Evolutionary conservation across 1,140 invertebrate species (phyloP).

Genomic region (Delia radicum): DNA sequence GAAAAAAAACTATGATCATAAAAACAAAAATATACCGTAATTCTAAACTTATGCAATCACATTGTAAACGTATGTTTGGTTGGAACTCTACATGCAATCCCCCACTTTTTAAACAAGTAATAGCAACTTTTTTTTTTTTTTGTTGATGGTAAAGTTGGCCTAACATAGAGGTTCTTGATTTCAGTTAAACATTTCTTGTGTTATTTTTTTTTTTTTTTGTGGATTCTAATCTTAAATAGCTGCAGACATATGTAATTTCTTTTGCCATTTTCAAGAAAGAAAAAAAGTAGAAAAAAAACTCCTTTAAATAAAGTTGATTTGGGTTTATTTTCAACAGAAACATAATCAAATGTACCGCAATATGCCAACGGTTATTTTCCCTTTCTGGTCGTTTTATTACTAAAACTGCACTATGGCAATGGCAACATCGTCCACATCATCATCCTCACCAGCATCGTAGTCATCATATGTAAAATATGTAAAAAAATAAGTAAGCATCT

Average conservation of each 20-base stretch:
- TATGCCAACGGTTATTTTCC: constrained; percentile 51
- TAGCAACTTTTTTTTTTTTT: neutral
- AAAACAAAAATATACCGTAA: neutral
- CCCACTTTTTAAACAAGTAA: neutral
- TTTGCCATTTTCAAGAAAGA: neutral
- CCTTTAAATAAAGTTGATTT: neutral
- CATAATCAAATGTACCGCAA: constrained; percentile 25
- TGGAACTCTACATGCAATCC: neutral
- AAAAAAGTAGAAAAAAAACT: constrained; percentile 25
- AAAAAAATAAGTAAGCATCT: neutral
- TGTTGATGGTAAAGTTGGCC: neutral
- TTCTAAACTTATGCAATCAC: constrained; percentile 1
- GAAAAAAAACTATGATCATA: too few species aligned
- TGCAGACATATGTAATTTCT: neutral
- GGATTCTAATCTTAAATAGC: neutral
- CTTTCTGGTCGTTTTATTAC: constrained; percentile 43
- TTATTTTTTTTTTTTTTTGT: neutral
- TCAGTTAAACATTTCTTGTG: neutral
- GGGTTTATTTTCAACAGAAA: neutral
- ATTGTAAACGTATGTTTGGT: neutral
- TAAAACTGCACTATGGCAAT: neutral
- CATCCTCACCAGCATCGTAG: neutral
- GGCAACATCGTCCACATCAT: neutral
- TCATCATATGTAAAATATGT: too few species aligned
- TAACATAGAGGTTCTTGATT: neutral